A percentile compares a stretch with the other conserved stretches of the same genome.
phyloP scores from a whole-genome alignment of 2,113 vertebrate genomes.

The Rhegmatorhina hoffmannsi region DNA sequence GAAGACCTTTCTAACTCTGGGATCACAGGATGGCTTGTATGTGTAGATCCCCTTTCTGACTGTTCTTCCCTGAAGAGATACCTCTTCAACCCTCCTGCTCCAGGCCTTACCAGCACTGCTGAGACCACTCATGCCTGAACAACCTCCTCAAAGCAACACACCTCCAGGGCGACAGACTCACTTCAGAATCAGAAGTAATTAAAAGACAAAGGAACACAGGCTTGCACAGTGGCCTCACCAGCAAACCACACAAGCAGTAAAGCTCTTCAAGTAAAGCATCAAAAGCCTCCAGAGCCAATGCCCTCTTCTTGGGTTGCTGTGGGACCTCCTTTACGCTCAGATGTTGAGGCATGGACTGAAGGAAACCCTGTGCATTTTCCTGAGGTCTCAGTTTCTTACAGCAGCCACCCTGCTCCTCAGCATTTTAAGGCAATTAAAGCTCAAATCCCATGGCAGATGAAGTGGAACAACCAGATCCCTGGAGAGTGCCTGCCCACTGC shows the following conservation, averaged over 20 bases:
- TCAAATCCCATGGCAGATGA: not conserved
- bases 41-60: not conserved
- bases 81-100: not conserved
- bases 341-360: not conserved
- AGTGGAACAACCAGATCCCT: not conserved
- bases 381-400: not conserved
- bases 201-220: not conserved
- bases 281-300: not conserved
- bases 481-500: not conserved
- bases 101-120: not conserved
- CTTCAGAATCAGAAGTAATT: not conserved
- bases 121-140: not conserved
- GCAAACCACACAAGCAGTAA: not conserved
- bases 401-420: not conserved
- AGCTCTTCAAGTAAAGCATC: not conserved
- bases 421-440: not conserved
- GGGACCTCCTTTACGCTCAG: not conserved
- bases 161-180: not conserved
- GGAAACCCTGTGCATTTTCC: not conserved
- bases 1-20: not conserved
- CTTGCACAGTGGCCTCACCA: accelerated
- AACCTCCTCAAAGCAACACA: not conserved
- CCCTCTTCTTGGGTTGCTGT: not conserved
- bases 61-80: not conserved
- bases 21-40: not conserved